A percentile compares a stretch with the other conserved stretches of the same genome.
Evolutionary conservation across 2,888 invertebrate genomes (phyloP).

Genomic region (Escarpia spicata): DNA sequence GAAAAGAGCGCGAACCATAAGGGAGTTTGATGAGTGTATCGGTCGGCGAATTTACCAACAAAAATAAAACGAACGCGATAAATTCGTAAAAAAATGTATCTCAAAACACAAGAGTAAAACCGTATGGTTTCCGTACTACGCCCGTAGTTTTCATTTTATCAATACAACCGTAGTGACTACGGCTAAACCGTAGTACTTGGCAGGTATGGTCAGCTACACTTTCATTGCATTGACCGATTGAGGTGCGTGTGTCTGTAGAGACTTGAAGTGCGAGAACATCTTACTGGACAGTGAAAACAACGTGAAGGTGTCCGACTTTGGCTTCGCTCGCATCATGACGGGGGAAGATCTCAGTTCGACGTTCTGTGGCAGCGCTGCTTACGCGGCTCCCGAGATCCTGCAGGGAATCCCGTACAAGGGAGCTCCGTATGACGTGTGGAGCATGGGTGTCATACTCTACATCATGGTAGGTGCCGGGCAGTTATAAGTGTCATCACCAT

Average conservation of each 20-base stretch:
- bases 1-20: no score
- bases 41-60: no score
- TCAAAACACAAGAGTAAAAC: no score
- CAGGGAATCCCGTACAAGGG: constrained; percentile 73
- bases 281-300: constrained; percentile 73
- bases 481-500: neutral
- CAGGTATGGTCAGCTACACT: neutral
- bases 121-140: no score
- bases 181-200: no score
- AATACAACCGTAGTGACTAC: no score
- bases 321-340: constrained; percentile 75
- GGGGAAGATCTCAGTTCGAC: constrained; percentile 59
- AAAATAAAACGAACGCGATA: no score
- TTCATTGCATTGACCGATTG: neutral
- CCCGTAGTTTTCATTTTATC: no score
- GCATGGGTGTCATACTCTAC: constrained; percentile 79
- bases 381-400: constrained; percentile 87
- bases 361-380: constrained; percentile 76
- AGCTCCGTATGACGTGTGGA: constrained; percentile 78
- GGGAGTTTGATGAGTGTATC: no score
- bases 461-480: constrained; percentile 72
- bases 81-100: no score
- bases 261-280: constrained; percentile 86
- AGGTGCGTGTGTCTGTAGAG: constrained; percentile 67
- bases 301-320: constrained; percentile 90